phyloP scores from a whole-genome alignment of 1,140 invertebrate genomes.

The Antheraea mylitta region DNA sequence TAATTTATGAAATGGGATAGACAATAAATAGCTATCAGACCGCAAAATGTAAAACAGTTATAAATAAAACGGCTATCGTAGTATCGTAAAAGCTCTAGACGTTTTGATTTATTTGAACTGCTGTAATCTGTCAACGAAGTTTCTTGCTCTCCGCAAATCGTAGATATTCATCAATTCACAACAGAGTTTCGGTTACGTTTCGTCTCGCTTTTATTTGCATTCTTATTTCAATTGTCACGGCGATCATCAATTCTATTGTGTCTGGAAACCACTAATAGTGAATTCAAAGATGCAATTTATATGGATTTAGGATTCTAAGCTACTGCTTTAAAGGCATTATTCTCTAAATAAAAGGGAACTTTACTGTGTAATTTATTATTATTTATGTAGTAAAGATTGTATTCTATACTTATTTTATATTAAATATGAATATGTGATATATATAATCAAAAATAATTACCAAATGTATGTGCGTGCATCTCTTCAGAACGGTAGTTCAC shows the following conservation, averaged over 20 bases:
- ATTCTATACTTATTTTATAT: too few species aligned
- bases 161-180: slow-evolving; percentile 39
- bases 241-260: slow-evolving; percentile 30
- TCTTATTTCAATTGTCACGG: slow-evolving; percentile 39
- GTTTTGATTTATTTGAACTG: slow-evolving; percentile 47
- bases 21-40: neutral
- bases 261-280: slow-evolving; percentile 14
- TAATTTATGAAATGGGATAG: neutral
- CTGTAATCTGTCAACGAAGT: slow-evolving; percentile 48
- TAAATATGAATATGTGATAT: too few species aligned
- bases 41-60: slow-evolving; percentile 7
- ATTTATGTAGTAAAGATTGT: too few species aligned
- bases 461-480: too few species aligned
- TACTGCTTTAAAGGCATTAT: neutral
- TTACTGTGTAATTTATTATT: too few species aligned
- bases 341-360: neutral
- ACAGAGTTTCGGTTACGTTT: slow-evolving; percentile 33
- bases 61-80: slow-evolving; percentile 16
- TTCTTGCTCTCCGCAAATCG: slow-evolving; percentile 35
- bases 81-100: slow-evolving; percentile 29
- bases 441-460: too few species aligned
- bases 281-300: slow-evolving; percentile 12
- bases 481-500: too few species aligned
- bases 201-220: slow-evolving; percentile 31
- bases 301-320: neutral